Percentiles rank a stretch among this genome's conserved stretches.
phyloP scores from a whole-genome alignment of 2,888 invertebrate genomes.

The Hyppa rectilinea region DNA sequence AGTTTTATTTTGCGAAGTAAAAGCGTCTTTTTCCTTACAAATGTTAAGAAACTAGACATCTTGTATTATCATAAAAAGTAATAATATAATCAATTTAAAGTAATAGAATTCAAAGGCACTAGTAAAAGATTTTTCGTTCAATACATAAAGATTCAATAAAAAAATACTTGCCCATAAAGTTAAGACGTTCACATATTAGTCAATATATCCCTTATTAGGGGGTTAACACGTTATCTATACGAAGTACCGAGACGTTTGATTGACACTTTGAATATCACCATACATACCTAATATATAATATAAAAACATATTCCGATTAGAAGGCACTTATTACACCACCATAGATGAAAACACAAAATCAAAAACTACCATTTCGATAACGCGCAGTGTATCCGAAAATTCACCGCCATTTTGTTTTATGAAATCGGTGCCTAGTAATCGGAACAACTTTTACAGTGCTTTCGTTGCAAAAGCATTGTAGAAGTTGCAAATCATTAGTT shows the following conservation, averaged over 20 bases:
- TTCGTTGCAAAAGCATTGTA: constrained; percentile 65
- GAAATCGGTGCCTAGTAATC: constrained; percentile 55
- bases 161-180: constrained; percentile 73
- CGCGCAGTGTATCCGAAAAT: not conserved
- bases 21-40: not conserved
- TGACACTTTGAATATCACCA: constrained; percentile 88
- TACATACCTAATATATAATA: constrained; percentile 65
- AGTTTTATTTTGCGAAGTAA: not conserved
- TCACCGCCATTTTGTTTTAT: constrained; percentile 7
- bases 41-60: constrained; percentile 4
- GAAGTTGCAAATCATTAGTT: constrained; percentile 60
- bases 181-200: constrained; percentile 74
- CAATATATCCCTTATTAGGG: constrained; percentile 77
- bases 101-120: constrained; percentile 22
- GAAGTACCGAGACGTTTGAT: constrained; percentile 82
- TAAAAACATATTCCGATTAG: constrained; percentile 59
- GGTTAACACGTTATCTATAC: constrained; percentile 80
- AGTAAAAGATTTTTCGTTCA: not conserved
- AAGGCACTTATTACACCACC: constrained; percentile 34
- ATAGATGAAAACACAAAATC: not conserved
- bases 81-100: no score
- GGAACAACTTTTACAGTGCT: constrained; percentile 66
- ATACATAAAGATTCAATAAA: constrained; percentile 33
- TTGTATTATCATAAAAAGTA: not conserved
- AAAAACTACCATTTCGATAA: not conserved